Conservation (phyloP, 2,888 invertebrate genomes). For the Chymomyza procnemis region DNA sequence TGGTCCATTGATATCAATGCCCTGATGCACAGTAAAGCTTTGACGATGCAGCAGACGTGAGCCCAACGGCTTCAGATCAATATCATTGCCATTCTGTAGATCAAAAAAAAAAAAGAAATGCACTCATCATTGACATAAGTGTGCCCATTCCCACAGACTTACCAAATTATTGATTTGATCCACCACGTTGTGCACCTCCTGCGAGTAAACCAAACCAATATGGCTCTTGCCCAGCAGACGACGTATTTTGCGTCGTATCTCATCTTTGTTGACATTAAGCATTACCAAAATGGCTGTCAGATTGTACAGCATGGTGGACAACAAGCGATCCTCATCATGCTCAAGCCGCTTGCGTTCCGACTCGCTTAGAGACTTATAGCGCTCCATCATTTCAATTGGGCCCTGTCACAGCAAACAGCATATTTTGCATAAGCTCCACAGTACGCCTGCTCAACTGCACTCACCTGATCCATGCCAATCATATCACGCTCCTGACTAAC, state of each 20-base stretch:
- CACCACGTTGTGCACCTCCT: slow-evolving; percentile 96
- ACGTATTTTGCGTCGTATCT: slow-evolving; percentile 90
- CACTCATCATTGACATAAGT: neutral
- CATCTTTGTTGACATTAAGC: slow-evolving; percentile 91
- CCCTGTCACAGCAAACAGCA: slow-evolving; percentile 80
- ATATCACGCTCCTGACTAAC: slow-evolving; percentile 98
- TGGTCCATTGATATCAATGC: slow-evolving; percentile 93
- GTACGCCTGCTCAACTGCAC: too few species aligned
- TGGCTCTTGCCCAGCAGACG: slow-evolving; percentile 98
- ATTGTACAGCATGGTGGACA: slow-evolving; percentile 97
- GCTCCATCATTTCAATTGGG: slow-evolving; percentile 99
- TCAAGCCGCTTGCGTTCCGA: slow-evolving; percentile 96
- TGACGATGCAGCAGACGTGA: slow-evolving; percentile 96
- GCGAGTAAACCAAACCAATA: slow-evolving; percentile 97
- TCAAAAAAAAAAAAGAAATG: too few species aligned
- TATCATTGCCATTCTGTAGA: slow-evolving; percentile 95
- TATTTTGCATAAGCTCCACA: too few species aligned
- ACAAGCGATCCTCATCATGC: slow-evolving; percentile 96
- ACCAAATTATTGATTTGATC: slow-evolving; percentile 97
- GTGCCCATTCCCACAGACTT: slow-evolving; percentile 73
- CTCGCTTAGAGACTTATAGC: slow-evolving; percentile 95
- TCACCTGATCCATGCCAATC: slow-evolving; percentile 98
- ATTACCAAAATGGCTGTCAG: slow-evolving; percentile 96
- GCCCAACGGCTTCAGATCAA: slow-evolving; percentile 96
- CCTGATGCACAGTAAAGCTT: slow-evolving; percentile 98